Percentiles rank a stretch among this genome's conserved stretches.
These are phyloP conservation scores for Meta bourneti DNA, from an alignment of 2,888 invertebrate species.

Conservation along the genomic window DNA sequence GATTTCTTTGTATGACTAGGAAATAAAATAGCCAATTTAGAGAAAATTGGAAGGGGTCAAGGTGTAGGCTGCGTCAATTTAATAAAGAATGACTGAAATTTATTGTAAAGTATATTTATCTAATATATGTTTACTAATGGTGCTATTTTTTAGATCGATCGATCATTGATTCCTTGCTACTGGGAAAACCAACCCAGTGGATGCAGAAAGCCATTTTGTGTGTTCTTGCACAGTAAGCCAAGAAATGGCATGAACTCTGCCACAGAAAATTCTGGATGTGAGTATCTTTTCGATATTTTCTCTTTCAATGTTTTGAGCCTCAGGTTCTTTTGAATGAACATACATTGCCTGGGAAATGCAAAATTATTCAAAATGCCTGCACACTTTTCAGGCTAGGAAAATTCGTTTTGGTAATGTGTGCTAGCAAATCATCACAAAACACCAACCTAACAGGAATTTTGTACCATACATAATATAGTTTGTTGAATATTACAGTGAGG, in stretches of 20 bases:
- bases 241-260: not conserved
- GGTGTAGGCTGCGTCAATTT: no score
- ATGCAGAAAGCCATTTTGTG: constrained; percentile 91
- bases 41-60: no score
- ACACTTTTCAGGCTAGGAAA: no score
- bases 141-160: constrained; percentile 86
- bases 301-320: not conserved
- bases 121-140: not conserved
- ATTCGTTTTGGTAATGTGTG: no score
- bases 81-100: no score
- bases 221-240: constrained; percentile 87
- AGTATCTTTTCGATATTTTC: constrained; percentile 12
- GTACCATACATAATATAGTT: no score
- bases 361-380: no score
- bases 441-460: no score
- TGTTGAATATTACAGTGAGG: no score
- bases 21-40: no score
- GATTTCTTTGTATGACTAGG: no score
- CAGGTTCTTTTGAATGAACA: not conserved
- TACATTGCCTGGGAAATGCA: not conserved
- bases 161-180: constrained; percentile 90
- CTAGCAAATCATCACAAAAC: no score
- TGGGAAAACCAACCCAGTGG: constrained; percentile 93
- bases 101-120: not conserved
- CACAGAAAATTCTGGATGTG: constrained; percentile 37